Percentiles rank a stretch among this genome's conserved stretches.
Evolutionary conservation across 2,888 invertebrate species (phyloP).

Genomic region (Anticlea derivata): DNA sequence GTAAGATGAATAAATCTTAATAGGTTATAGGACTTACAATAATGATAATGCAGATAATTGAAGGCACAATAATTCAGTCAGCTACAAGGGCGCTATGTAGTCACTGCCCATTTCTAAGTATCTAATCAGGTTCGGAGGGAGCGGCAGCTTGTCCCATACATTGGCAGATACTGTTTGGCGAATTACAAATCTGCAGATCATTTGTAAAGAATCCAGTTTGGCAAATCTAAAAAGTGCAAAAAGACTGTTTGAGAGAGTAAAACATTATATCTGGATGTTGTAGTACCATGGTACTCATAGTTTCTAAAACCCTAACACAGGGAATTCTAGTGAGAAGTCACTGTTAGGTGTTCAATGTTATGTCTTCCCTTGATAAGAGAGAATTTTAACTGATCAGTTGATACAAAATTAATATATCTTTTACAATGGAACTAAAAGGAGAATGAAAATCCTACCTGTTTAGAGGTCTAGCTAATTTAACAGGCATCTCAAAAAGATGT

Average conservation of each 20-base stretch:
- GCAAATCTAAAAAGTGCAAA: slow-evolving; percentile 83
- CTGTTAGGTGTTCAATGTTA: too few species aligned
- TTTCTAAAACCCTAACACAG: too few species aligned
- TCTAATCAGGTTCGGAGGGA: slow-evolving; percentile 80
- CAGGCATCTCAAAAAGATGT: slow-evolving; percentile 77
- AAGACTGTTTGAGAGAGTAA: too few species aligned
- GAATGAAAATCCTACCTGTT: slow-evolving; percentile 57
- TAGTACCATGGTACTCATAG: too few species aligned
- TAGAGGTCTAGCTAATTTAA: slow-evolving; percentile 75
- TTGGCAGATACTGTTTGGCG: slow-evolving; percentile 87
- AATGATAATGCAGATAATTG: slow-evolving; percentile 39
- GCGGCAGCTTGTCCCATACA: slow-evolving; percentile 87
- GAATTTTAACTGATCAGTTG: too few species aligned
- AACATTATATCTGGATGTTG: too few species aligned
- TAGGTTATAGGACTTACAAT: slow-evolving; percentile 40
- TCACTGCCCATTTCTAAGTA: slow-evolving; percentile 77
- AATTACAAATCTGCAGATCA: slow-evolving; percentile 90
- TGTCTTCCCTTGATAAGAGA: too few species aligned
- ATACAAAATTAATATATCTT: background rate
- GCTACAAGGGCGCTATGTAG: slow-evolving; percentile 73
- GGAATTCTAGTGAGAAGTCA: too few species aligned
- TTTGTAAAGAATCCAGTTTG: slow-evolving; percentile 87
- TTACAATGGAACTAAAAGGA: background rate
- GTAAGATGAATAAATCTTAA: slow-evolving; percentile 36
- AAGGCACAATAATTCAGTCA: slow-evolving; percentile 55